Conservation (phyloP, 2,888 invertebrate genomes). For the Mellilla xanthometata region DNA sequence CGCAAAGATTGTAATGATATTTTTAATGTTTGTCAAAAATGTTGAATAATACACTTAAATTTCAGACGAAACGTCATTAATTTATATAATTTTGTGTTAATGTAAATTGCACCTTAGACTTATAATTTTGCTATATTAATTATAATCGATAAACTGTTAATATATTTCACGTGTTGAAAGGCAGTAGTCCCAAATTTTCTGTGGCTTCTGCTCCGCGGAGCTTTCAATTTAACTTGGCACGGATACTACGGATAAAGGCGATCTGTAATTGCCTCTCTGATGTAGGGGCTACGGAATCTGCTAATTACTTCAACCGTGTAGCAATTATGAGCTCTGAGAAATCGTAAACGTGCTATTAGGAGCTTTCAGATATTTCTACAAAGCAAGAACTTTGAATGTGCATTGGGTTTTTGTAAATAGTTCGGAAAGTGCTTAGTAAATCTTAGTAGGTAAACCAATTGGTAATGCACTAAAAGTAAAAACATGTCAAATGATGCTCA, state of each 20-base stretch:
- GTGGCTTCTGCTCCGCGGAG: conserved; percentile 67
- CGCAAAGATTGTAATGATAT: too few species aligned
- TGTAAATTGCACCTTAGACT: too few species aligned
- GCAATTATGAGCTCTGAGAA: conserved; percentile 57
- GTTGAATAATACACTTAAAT: too few species aligned
- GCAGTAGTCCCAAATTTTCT: not conserved
- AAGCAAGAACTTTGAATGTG: conserved; percentile 16
- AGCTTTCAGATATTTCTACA: conserved; percentile 43
- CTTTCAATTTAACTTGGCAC: conserved; percentile 76
- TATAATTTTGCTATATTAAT: too few species aligned
- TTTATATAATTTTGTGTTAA: too few species aligned
- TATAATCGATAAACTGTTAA: too few species aligned
- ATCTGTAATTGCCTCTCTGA: conserved; percentile 64
- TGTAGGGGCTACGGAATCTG: conserved; percentile 46
- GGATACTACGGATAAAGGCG: conserved; percentile 52
- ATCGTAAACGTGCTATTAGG: conserved; percentile 50
- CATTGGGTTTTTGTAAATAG: conserved; percentile 9
- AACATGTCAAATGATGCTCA: conserved; percentile 20
- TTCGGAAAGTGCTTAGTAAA: conserved; percentile 1
- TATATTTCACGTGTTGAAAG: not conserved
- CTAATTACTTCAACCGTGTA: conserved; percentile 61
- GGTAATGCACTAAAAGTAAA: conserved; percentile 22
- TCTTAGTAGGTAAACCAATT: conserved; percentile 4
- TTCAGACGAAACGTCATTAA: too few species aligned
- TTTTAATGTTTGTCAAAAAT: too few species aligned